A percentile compares a stretch with the other conserved stretches of the same genome.
phyloP scores from a whole-genome alignment of 37 sponge, comb jelly and placozoan species.

The Dysidea cf. avara region DNA sequence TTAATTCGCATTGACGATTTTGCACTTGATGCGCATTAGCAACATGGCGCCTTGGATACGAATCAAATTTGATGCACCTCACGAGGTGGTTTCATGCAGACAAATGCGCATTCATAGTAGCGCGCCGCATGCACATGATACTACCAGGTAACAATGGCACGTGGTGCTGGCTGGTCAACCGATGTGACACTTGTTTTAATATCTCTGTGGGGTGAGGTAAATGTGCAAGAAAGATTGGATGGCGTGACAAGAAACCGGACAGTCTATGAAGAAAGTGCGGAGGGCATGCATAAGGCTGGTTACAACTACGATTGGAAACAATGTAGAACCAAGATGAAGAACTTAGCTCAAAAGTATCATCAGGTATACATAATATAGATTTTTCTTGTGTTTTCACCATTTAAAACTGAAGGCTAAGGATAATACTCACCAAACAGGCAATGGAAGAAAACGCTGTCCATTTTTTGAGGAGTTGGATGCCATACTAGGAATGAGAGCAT shows the following conservation, averaged over 20 bases:
- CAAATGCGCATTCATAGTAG: too few relatives aligned
- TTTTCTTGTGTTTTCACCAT: too few relatives aligned
- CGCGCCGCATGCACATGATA: too few relatives aligned
- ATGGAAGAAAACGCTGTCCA: neutral
- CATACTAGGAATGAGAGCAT: slow-evolving; percentile 1
- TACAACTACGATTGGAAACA: slow-evolving; percentile 16
- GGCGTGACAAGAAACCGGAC: slow-evolving; percentile 11
- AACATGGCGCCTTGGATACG: too few relatives aligned
- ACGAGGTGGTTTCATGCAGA: too few relatives aligned
- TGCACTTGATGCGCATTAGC: too few relatives aligned
- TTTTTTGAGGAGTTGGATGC: slow-evolving; percentile 13
- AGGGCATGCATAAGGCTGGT: neutral
- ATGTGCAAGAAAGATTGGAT: slow-evolving; percentile 16
- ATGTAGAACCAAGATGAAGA: slow-evolving; percentile 33
- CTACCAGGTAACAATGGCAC: too few relatives aligned
- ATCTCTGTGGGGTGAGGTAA: slow-evolving; percentile 13
- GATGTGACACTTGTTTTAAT: slow-evolving; percentile 12
- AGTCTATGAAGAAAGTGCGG: neutral
- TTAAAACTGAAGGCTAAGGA: neutral
- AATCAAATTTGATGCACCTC: too few relatives aligned
- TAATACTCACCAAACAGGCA: neutral
- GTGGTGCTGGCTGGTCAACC: slow-evolving; percentile 15
- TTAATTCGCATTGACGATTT: too few relatives aligned
- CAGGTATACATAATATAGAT: neutral
- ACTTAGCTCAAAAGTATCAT: slow-evolving; percentile 10